A percentile compares a stretch with the other conserved stretches of the same genome.
These are phyloP conservation scores for Melanerpes aurifrons DNA, from an alignment of 2,113 vertebrate species.

Conservation along the genomic window DNA sequence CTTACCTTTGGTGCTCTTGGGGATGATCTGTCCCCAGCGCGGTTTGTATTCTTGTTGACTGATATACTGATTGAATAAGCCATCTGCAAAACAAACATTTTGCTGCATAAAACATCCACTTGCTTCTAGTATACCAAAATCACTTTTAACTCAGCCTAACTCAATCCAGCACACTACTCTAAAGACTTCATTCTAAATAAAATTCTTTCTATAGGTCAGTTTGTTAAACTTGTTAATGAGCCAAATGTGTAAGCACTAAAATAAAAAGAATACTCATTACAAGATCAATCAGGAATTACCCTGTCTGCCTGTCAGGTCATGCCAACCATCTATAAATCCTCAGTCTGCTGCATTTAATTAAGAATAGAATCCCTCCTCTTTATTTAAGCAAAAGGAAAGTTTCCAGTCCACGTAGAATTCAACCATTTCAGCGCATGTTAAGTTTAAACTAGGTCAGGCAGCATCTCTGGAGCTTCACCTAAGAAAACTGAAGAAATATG, in stretches of 20 bases:
- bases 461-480: constrained; percentile 15
- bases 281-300: constrained; percentile 34
- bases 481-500: not conserved
- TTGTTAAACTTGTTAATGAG: constrained; percentile 35
- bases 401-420: constrained; percentile 13
- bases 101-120: not conserved
- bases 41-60: constrained; percentile 99
- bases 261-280: constrained; percentile 33
- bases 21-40: constrained; percentile 98
- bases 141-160: not conserved
- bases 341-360: constrained; percentile 38
- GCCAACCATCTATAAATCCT: constrained; percentile 31
- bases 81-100: constrained; percentile 80
- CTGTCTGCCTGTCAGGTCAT: constrained; percentile 13
- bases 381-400: constrained; percentile 51
- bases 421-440: not conserved
- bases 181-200: not conserved
- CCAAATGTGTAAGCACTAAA: constrained; percentile 5
- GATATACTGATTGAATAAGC: constrained; percentile 99
- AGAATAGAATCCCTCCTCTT: constrained; percentile 22
- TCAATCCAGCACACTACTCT: not conserved
- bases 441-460: constrained; percentile 45
- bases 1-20: constrained; percentile 96
- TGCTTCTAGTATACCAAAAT: not conserved
- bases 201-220: not conserved